Evolutionary conservation across 2,888 invertebrate genomes (phyloP).

Genomic region (Prosopocoilus inquinatus): DNA sequence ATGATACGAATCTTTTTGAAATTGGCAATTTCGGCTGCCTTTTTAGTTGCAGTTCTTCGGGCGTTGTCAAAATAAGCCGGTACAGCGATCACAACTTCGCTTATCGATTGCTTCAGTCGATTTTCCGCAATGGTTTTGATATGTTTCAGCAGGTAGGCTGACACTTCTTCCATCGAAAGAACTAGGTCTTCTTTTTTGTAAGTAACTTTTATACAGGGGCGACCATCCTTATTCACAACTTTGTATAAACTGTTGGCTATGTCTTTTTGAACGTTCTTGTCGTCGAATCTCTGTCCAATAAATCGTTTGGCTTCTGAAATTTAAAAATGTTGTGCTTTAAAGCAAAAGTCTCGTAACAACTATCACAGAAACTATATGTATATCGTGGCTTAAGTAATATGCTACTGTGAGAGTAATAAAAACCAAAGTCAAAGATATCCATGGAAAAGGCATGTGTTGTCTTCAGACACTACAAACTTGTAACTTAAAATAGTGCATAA

Average conservation of each 20-base stretch:
- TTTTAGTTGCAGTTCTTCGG: slow-evolving; percentile 32
- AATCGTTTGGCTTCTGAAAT: slow-evolving; percentile 34
- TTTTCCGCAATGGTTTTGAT: slow-evolving; percentile 24
- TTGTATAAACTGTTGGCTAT: slow-evolving; percentile 27
- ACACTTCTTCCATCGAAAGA: slow-evolving; percentile 28
- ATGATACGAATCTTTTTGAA: slow-evolving; percentile 28
- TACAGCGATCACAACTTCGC: slow-evolving; percentile 34
- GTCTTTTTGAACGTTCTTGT: slow-evolving; percentile 28
- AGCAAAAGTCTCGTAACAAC: too few relatives aligned
- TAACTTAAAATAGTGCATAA: too few relatives aligned
- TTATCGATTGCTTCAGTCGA: slow-evolving; percentile 20
- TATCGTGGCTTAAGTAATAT: too few relatives aligned
- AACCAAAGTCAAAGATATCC: too few relatives aligned
- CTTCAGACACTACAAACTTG: too few relatives aligned
- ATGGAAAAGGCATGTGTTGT: too few relatives aligned
- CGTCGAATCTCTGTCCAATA: slow-evolving; percentile 30
- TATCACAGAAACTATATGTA: too few relatives aligned
- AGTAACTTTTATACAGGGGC: slow-evolving; percentile 23
- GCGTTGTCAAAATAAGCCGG: slow-evolving; percentile 35
- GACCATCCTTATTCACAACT: slow-evolving; percentile 23
- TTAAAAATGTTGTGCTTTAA: slow-evolving; percentile 11
- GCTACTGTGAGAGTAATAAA: too few relatives aligned
- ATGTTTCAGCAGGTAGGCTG: slow-evolving; percentile 25
- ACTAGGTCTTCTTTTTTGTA: slow-evolving; percentile 12
- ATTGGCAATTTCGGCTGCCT: slow-evolving; percentile 30